Evolutionary conservation across 1,140 invertebrate genomes (phyloP).

Genomic region (Drosophila quadrilineata): DNA sequence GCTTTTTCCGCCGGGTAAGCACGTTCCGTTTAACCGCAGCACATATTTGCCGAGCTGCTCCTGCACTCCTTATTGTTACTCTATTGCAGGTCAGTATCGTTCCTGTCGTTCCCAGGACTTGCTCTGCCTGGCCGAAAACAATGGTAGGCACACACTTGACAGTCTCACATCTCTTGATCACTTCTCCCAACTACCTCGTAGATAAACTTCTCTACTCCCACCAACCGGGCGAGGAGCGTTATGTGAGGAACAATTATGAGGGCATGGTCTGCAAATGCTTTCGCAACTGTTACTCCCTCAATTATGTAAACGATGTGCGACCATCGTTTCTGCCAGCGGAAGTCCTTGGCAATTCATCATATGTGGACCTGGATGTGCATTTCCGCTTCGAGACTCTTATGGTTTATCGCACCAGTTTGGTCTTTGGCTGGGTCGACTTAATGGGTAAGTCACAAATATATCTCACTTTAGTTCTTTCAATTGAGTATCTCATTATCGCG

Average conservation of each 20-base stretch:
- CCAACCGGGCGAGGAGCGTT: constrained; percentile 58
- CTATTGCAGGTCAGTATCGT: constrained; percentile 61
- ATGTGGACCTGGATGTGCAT: constrained; percentile 71
- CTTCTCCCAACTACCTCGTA: constrained; percentile 27
- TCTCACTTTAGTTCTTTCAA: neutral
- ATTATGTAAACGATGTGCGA: constrained; percentile 71
- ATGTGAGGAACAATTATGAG: constrained; percentile 50
- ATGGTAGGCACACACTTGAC: constrained; percentile 43
- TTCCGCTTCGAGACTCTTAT: constrained; percentile 73
- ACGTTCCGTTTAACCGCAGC: constrained; percentile 29
- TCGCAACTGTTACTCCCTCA: constrained; percentile 74
- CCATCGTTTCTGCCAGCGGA: constrained; percentile 67
- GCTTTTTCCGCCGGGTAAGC: constrained; percentile 78
- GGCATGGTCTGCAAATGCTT: constrained; percentile 77
- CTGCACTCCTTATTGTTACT: too few species aligned
- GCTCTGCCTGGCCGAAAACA: constrained; percentile 62
- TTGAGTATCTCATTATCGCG: neutral
- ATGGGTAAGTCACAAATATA: constrained; percentile 63
- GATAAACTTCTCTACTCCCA: constrained; percentile 54
- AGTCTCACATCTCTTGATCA: neutral
- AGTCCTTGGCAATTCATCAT: constrained; percentile 54
- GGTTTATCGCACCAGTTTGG: constrained; percentile 73
- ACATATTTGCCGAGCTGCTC: constrained; percentile 4
- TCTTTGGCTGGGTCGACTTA: constrained; percentile 77
- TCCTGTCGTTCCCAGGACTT: constrained; percentile 65